Evolutionary conservation across 2,888 invertebrate species (phyloP).

Genomic region (Scaeva pyrastri): DNA sequence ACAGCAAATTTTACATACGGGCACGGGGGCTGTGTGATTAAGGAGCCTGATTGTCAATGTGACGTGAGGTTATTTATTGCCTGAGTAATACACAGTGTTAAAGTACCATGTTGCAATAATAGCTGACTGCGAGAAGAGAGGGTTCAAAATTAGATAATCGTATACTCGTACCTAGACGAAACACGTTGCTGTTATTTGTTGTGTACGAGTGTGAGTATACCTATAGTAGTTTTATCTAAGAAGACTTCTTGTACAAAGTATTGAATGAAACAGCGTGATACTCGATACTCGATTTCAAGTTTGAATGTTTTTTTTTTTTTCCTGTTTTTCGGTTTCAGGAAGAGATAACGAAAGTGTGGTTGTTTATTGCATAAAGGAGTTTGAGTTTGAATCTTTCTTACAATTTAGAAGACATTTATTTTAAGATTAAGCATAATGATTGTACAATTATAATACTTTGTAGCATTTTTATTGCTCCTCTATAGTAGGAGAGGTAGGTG

Average conservation of each 20-base stretch:
- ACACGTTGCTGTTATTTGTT: slow-evolving; percentile 42
- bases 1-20: not conserved
- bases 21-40: slow-evolving; percentile 58
- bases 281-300: slow-evolving; percentile 28
- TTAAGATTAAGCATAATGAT: not conserved
- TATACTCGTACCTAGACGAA: not conserved
- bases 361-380: slow-evolving; percentile 17
- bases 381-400: not conserved
- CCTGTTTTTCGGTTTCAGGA: slow-evolving; percentile 21
- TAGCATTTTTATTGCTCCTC: not conserved
- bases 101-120: slow-evolving; percentile 29
- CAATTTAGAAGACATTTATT: not conserved
- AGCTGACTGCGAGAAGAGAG: slow-evolving; percentile 19
- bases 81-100: slow-evolving; percentile 23
- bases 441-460: not conserved
- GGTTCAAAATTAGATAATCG: slow-evolving; percentile 54
- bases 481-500: too few relatives aligned
- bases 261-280: slow-evolving; percentile 11
- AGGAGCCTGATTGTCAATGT: slow-evolving; percentile 65
- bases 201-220: slow-evolving; percentile 43
- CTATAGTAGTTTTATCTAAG: slow-evolving; percentile 47
- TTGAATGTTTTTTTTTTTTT: slow-evolving; percentile 35
- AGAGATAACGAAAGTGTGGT: slow-evolving; percentile 19
- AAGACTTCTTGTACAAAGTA: slow-evolving; percentile 25
- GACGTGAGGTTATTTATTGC: slow-evolving; percentile 67